Conservation (phyloP, 2,888 invertebrate genomes). For the Aphodius granarius region DNA sequence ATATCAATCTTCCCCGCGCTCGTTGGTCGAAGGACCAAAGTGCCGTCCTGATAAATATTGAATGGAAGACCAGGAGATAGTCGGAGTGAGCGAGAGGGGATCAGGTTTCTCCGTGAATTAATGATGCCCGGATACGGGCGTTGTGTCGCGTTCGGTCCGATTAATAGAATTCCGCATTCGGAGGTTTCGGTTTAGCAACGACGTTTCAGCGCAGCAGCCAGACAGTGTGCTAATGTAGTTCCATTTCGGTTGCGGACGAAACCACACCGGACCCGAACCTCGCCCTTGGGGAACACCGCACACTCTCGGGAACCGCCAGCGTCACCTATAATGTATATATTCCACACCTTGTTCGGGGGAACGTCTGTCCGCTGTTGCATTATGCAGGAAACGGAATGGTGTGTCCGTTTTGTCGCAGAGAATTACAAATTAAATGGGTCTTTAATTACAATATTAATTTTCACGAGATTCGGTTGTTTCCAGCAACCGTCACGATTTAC, state of each 20-base stretch:
- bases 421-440: not conserved
- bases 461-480: too few relatives aligned
- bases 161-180: slow-evolving; percentile 9
- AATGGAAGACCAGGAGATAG: slow-evolving; percentile 1
- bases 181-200: not conserved
- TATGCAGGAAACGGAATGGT: not conserved
- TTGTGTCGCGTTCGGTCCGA: not conserved
- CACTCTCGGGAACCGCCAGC: not conserved
- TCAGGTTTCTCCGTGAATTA: slow-evolving; percentile 8
- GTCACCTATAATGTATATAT: not conserved
- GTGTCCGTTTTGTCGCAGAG: not conserved
- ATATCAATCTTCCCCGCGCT: slow-evolving; percentile 1
- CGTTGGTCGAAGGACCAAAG: not conserved
- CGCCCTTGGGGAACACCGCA: slow-evolving; percentile 1
- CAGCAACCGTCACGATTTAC: too few relatives aligned
- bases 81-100: too few relatives aligned
- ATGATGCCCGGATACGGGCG: slow-evolving; percentile 2
- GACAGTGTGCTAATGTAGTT: slow-evolving; percentile 9
- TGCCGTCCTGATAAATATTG: slow-evolving; percentile 10
- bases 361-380: not conserved
- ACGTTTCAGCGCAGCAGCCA: not conserved
- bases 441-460: too few relatives aligned
- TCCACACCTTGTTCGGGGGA: not conserved
- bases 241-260: not conserved
- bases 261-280: not conserved